Evolutionary conservation across 2,113 vertebrate genomes (phyloP), one percentile per base, ranked within the genome.

Genomic region (Hemibagrus wyckioides): DNA sequence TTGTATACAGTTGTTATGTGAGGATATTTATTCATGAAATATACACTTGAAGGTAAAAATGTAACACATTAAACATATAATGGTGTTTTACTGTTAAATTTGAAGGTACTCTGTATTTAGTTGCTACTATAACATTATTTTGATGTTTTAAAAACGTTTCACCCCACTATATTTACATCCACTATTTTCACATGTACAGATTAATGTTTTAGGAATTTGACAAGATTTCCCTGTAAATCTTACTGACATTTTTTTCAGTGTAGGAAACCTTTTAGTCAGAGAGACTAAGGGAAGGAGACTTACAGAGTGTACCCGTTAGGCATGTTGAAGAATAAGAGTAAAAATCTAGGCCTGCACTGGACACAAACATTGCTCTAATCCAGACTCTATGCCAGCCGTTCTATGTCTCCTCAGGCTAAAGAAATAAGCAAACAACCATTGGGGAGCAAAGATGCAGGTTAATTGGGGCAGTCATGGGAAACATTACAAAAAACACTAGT

Each of bases 381-480:
- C 85, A 87, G 52, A 76, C 36, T 25, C 2, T 59, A 76, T 11
- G 57, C 56, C 76, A 82, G 79, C 54, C 19, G 33, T 50, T 80
- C 83, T 73, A 50, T 69, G 67, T 81, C 69, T 17, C 88, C 84
- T 84, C 39, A 3, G 80, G 89, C 82, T 65, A 89, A 90, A 63
- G 36, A 89, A 50, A 71, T 85, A 88, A 89, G 89, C 41, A 79
- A 76, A 73, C 28, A 52, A 65, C 61, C 1, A 44, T 44, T 54
- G 44, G 73, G 54, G 52, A 81, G 36, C 41, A 86, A 10, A 80
- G 23, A 41, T 44, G 21, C 39, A 11, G 39, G 8, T 73, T 73
- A 25, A 73, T 25, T 25, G 21, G 39, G 39, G 39, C 21, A 39
- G 17, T 8, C 36, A 4, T 73, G 19, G 19, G 39, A 13, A 7